phyloP scores from a whole-genome alignment of 1,140 invertebrate genomes.

The Halictus rubicundus region DNA sequence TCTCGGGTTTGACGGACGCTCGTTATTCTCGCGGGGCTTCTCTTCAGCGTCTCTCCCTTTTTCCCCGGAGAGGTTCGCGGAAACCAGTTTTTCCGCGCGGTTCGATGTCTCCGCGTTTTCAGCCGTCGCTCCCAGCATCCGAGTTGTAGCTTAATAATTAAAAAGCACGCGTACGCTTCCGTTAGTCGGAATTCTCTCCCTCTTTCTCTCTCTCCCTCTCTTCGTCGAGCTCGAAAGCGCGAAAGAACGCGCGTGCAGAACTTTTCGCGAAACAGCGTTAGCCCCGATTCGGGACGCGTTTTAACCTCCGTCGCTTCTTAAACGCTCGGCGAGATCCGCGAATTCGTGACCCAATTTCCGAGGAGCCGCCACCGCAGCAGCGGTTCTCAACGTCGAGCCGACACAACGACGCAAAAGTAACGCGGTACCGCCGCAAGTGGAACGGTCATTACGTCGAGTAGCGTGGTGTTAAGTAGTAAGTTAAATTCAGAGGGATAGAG shows the following conservation, averaged over 20 bases:
- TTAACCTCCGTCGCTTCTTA: conserved; percentile 12
- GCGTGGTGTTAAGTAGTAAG: conserved; percentile 45
- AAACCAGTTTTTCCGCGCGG: neutral
- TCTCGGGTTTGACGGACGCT: conserved; percentile 15
- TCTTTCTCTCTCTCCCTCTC: no score
- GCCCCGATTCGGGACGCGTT: neutral
- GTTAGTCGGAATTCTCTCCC: no score
- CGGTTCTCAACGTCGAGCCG: no score
- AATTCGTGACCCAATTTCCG: conserved; percentile 55
- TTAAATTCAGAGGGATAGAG: conserved; percentile 47
- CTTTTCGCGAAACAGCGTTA: no score
- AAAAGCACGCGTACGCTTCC: no score
- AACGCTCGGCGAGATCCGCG: conserved; percentile 19
- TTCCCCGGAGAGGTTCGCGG: neutral
- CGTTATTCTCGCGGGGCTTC: conserved; percentile 22
- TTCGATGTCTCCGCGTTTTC: no score
- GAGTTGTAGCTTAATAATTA: no score
- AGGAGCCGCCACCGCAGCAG: conserved; percentile 5
- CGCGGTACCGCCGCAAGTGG: conserved; percentile 51
- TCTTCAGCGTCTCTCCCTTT: neutral
- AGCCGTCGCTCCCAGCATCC: no score
- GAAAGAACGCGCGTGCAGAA: no score
- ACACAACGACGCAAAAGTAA: conserved; percentile 24
- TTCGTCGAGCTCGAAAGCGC: no score
- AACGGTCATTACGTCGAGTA: conserved; percentile 40